Percentiles rank a stretch among this genome's conserved stretches.
Conservation (phyloP, 2,797 vertebrate genomes). For the Chelmon rostratus region DNA sequence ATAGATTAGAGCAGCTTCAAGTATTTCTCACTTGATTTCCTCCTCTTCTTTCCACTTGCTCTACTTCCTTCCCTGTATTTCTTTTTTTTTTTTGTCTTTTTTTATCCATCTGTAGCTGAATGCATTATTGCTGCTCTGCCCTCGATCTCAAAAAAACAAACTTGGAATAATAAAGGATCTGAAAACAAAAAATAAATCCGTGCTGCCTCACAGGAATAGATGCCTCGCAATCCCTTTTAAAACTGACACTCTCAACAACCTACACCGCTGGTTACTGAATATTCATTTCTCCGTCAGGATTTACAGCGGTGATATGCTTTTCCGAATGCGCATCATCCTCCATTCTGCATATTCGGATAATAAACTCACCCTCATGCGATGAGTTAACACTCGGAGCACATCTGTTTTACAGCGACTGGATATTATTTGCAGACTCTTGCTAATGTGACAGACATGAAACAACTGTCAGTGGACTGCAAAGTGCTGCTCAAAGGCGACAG, state of each 20-base stretch:
- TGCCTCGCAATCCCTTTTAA: neutral
- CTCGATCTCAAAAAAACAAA: neutral
- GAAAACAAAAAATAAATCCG: neutral
- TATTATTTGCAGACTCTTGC: conserved; percentile 47
- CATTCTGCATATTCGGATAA: conserved; percentile 23
- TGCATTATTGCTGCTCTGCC: neutral
- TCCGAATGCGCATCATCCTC: conserved; percentile 7
- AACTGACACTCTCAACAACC: neutral
- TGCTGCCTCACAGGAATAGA: neutral
- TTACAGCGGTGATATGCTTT: conserved; percentile 7
- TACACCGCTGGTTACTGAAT: conserved; percentile 6
- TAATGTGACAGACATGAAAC: conserved; percentile 57
- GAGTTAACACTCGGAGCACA: conserved; percentile 44
- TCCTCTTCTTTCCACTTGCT: neutral
- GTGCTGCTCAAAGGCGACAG: conserved; percentile 39
- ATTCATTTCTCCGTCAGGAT: conserved; percentile 22
- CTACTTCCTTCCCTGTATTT: neutral
- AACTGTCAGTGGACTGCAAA: conserved; percentile 43
- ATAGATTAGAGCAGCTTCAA: neutral
- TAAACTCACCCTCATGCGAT: conserved; percentile 40
- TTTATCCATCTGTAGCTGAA: neutral
- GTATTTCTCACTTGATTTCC: neutral
- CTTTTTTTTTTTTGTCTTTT: neutral
- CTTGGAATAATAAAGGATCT: neutral
- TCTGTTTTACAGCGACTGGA: conserved; percentile 61